These are phyloP conservation scores for Orchestia grillus DNA, from an alignment of 1,140 invertebrate species.

Conservation along the genomic window DNA sequence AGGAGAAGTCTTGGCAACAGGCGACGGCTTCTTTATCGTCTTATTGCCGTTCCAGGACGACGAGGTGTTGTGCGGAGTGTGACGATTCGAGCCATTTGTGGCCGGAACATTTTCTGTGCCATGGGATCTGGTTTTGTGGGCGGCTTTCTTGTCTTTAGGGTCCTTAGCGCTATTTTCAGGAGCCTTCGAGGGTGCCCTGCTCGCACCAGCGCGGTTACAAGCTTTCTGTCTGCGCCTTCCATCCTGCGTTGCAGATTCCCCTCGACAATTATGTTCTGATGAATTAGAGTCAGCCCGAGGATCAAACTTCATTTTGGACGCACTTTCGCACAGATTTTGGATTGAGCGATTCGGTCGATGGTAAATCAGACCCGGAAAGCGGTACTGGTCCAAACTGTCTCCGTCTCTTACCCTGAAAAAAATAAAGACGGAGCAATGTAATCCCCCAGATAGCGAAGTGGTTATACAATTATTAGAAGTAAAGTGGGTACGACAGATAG, in stretches of 20 bases:
- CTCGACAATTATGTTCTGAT: not conserved
- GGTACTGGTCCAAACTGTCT: not conserved
- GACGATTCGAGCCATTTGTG: not conserved
- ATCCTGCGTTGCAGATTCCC: not conserved
- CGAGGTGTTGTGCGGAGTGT: not conserved
- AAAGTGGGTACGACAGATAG: no score
- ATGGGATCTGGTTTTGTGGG: not conserved
- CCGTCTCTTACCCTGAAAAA: not conserved
- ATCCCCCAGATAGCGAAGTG: no score
- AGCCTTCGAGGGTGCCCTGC: not conserved
- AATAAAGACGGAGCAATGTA: not conserved
- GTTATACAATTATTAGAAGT: no score
- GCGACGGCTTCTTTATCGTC: not conserved
- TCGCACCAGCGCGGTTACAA: not conserved
- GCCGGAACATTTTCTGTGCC: not conserved
- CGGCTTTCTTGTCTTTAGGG: not conserved
- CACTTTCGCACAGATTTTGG: not conserved
- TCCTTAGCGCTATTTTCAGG: not conserved
- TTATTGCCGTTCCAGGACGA: not conserved
- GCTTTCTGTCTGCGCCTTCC: not conserved
- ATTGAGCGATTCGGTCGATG: not conserved
- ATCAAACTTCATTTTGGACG: not conserved
- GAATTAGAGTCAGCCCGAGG: not conserved
- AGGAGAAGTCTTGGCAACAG: not conserved
- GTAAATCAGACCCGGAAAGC: not conserved